These are phyloP conservation scores for Bilobella aurantiaca DNA, from an alignment of 1,140 invertebrate species.

Conservation along the genomic window DNA sequence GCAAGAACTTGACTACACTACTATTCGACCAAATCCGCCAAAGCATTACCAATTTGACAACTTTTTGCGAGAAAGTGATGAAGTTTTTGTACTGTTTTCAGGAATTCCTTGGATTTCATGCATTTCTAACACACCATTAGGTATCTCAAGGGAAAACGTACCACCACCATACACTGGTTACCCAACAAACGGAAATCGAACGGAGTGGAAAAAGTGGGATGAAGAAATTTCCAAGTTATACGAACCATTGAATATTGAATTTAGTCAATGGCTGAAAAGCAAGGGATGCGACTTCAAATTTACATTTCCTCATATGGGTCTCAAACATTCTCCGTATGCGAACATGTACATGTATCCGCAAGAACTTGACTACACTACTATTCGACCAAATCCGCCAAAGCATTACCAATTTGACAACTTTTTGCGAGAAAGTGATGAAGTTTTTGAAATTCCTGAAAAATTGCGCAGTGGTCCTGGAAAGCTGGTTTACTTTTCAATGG, in stretches of 20 bases:
- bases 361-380: background rate
- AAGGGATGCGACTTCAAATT: background rate
- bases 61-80: background rate
- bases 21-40: background rate
- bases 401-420: background rate
- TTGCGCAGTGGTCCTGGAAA: background rate
- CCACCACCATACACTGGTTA: background rate
- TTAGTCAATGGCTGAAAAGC: background rate
- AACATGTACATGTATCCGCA: conserved; percentile 2
- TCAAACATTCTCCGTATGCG: background rate
- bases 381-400: background rate
- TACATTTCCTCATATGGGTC: background rate
- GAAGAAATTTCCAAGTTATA: background rate
- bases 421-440: background rate
- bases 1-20: background rate
- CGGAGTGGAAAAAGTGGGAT: background rate
- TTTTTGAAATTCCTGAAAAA: background rate
- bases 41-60: background rate
- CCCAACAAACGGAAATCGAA: background rate
- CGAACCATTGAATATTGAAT: background rate
- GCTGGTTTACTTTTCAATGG: conserved; percentile 2
- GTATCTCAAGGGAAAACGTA: background rate
- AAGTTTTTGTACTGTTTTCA: background rate
- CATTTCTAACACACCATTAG: background rate
- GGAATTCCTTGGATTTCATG: background rate